phyloP scores from a whole-genome alignment of 2,888 invertebrate genomes.

The Lampropteryx suffumata region DNA sequence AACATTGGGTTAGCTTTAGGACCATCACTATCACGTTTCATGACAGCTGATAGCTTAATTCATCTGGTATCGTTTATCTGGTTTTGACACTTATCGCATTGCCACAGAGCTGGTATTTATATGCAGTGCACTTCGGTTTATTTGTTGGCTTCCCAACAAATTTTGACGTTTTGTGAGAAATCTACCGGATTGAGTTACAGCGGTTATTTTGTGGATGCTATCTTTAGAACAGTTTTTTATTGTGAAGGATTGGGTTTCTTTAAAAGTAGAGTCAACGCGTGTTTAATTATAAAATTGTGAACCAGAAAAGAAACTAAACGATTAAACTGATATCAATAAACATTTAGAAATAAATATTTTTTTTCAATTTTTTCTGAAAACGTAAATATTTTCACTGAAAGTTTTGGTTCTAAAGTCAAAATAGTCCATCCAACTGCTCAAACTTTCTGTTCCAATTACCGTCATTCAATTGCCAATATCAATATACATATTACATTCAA shows the following conservation, averaged over 20 bases:
- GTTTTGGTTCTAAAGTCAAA: too few relatives aligned
- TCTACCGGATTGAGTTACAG: constrained; percentile 47
- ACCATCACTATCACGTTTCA: constrained; percentile 59
- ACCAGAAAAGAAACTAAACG: too few relatives aligned
- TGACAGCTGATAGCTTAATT: constrained; percentile 58
- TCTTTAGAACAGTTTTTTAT: constrained; percentile 39
- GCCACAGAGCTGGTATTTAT: neutral
- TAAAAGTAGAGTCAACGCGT: constrained; percentile 1
- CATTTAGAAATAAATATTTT: too few relatives aligned
- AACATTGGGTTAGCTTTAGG: constrained; percentile 48
- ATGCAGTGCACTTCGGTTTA: constrained; percentile 19
- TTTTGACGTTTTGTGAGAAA: constrained; percentile 52
- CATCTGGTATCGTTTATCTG: constrained; percentile 1
- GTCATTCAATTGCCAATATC: too few relatives aligned
- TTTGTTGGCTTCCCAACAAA: constrained; percentile 45
- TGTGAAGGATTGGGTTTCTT: constrained; percentile 28
- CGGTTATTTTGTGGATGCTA: constrained; percentile 33
- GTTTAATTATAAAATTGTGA: too few relatives aligned
- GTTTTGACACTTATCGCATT: constrained; percentile 31
- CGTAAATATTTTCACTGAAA: too few relatives aligned
- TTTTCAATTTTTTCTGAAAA: too few relatives aligned
- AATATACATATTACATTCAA: too few relatives aligned
- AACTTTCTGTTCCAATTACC: too few relatives aligned
- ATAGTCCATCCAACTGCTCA: too few relatives aligned
- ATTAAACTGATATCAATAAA: too few relatives aligned